Base-by-base conservation (phyloP, 2,888 invertebrate species). In the Tethea ocularis region DNA sequence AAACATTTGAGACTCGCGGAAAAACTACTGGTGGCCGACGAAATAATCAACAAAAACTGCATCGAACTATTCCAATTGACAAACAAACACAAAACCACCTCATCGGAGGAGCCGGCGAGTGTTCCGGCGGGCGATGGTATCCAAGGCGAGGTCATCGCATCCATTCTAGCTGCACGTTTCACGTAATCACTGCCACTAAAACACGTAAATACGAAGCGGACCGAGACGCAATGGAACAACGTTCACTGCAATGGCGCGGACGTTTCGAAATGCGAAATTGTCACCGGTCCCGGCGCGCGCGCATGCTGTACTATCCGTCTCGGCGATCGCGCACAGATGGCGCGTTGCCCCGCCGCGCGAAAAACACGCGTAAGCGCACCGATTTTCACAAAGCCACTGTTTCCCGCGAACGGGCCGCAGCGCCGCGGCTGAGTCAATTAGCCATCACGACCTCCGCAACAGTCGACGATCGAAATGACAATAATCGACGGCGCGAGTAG, bases 41-140 rank as follows among this genome's bases (percentile, higher is more conserved):
- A 57, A 59, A 63, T 46, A 57, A 63, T 67, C 67, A 69, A 71
- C 71, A 76, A 66, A 63, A 67, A 65, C 57, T 60, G 61, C 71
- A 69, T 69, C 59, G 54, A 22, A 54, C 68, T 61, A 62, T 53
- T 59, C 65, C 59, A 61, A 61, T 68, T 63, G 66, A 75, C 77
- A 84, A 86, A 86, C 84, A 87, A 90, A 90, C 90, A 87, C 88
- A 88, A 84, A 88, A 87, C 85, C 88, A 86, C 86, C 83, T 84
- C 84, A 73, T 74, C 73, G 54, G 65, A 66, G 52, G 36, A 33
- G 26, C 67, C 57, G 66, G 33, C 57, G 57, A 71, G 66, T 62
- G 73, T 69, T 72, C 69, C 73, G 68, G 63, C 67, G 72, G 66
- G 63, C 71, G 68, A 75, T 71, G 77, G 77, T 76, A 75, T 67